Conservation (phyloP, 1,140 invertebrate species). For the Pseudomyrmex dendroicus region DNA sequence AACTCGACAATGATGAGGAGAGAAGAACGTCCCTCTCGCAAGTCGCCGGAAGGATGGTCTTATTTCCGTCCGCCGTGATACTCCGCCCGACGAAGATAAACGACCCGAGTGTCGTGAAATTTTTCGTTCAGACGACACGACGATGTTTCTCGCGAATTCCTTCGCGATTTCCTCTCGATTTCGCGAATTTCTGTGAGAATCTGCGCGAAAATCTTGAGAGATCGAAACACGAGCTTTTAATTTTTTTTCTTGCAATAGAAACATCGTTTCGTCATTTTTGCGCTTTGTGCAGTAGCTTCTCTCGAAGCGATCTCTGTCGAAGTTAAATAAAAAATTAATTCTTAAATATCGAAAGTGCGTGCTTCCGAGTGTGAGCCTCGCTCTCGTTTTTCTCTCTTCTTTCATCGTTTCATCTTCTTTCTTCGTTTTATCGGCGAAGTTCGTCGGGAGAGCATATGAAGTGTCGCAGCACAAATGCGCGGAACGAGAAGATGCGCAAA, state of each 20-base stretch:
- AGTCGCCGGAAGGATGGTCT: background rate
- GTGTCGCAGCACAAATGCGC: background rate
- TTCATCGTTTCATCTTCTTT: background rate
- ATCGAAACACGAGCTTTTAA: background rate
- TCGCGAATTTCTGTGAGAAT: constrained; percentile 17
- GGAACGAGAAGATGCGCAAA: constrained; percentile 8
- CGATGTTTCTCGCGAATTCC: background rate
- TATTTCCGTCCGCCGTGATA: background rate
- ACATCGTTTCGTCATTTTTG: too few species aligned
- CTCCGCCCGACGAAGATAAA: constrained; percentile 20
- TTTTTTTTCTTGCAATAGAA: background rate
- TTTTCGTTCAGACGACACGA: constrained; percentile 10
- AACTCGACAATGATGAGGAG: constrained; percentile 53
- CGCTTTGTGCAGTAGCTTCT: too few species aligned
- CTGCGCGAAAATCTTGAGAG: constrained; percentile 1
- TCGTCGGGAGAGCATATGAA: background rate
- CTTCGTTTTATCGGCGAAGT: background rate
- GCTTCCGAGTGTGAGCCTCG: too few species aligned
- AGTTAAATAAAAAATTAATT: too few species aligned
- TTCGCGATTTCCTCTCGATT: constrained; percentile 1
- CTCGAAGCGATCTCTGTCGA: background rate
- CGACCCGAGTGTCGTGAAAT: constrained; percentile 3
- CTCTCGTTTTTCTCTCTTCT: too few species aligned
- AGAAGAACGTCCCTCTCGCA: constrained; percentile 49
- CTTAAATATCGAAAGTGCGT: too few species aligned